These are phyloP conservation scores for Dicroscelio sp. DNA, from an alignment of 2,888 invertebrate genomes.

Conservation along the genomic window DNA sequence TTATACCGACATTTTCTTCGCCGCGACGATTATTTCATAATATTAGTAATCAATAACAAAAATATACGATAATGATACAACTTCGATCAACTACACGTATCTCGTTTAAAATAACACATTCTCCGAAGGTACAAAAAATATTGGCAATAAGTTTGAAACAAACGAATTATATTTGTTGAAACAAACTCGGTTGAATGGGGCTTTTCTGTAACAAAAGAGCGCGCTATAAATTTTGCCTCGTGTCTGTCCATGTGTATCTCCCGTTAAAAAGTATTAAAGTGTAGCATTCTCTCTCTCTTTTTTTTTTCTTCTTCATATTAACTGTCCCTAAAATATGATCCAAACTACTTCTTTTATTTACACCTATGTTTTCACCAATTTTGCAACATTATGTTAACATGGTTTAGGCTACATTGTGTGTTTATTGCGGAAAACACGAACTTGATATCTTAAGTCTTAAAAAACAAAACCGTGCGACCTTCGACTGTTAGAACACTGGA, in stretches of 20 bases:
- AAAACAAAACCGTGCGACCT: constrained; percentile 56
- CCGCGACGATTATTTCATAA: constrained; percentile 77
- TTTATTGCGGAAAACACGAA: constrained; percentile 74
- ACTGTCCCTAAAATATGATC: constrained; percentile 79
- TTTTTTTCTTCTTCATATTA: constrained; percentile 66
- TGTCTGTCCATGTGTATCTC: constrained; percentile 67
- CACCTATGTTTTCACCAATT: constrained; percentile 80
- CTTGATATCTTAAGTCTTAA: constrained; percentile 68
- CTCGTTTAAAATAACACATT: constrained; percentile 71
- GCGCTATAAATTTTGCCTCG: constrained; percentile 72
- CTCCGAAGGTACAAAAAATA: constrained; percentile 75
- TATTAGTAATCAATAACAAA: constrained; percentile 82
- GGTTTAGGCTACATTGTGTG: constrained; percentile 76
- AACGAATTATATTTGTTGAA: constrained; percentile 66
- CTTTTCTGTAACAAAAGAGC: constrained; percentile 76
- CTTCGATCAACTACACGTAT: constrained; percentile 74
- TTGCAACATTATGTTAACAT: constrained; percentile 76
- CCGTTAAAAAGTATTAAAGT: constrained; percentile 79
- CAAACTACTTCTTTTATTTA: constrained; percentile 80
- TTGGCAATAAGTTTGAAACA: constrained; percentile 75
- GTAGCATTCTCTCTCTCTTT: constrained; percentile 74
- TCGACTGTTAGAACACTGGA: not conserved
- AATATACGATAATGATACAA: constrained; percentile 81
- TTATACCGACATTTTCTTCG: constrained; percentile 78
- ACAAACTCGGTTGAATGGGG: constrained; percentile 17